Evolutionary conservation across 2,113 vertebrate species (phyloP).

Genomic region (Prunella himalayana): DNA sequence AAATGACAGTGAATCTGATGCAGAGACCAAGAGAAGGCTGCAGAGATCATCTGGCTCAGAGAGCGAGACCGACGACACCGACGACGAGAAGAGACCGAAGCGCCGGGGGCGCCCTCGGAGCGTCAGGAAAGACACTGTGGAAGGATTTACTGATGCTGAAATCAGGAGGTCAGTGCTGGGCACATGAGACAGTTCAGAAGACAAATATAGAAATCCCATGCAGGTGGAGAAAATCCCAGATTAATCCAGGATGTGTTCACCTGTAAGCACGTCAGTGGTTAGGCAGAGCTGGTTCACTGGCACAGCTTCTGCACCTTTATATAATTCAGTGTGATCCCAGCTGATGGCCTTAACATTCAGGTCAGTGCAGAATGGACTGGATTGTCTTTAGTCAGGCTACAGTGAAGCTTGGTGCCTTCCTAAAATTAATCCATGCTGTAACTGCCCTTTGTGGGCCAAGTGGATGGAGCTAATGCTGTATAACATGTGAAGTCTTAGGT

Average conservation of each 20-base stretch:
- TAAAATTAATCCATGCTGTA: neutral
- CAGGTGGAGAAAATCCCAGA: neutral
- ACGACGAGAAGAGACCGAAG: constrained; percentile 94
- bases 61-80: constrained; percentile 92
- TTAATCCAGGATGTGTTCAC: neutral
- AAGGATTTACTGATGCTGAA: constrained; percentile 94
- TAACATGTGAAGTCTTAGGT: neutral
- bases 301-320: neutral
- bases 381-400: neutral
- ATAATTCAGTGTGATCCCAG: neutral
- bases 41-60: constrained; percentile 91
- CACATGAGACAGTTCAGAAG: neutral
- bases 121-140: constrained; percentile 93
- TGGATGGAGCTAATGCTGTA: neutral
- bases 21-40: constrained; percentile 89
- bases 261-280: accelerated
- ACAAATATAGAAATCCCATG: neutral
- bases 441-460: neutral
- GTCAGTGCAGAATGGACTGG: neutral
- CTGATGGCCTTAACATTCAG: neutral
- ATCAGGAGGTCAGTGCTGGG: constrained; percentile 85
- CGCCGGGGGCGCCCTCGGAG: constrained; percentile 88
- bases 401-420: neutral
- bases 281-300: neutral
- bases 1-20: constrained; percentile 95